Evolutionary conservation across 2,113 vertebrate species (phyloP).

Genomic region (Phalacrocorax brasilianus): DNA sequence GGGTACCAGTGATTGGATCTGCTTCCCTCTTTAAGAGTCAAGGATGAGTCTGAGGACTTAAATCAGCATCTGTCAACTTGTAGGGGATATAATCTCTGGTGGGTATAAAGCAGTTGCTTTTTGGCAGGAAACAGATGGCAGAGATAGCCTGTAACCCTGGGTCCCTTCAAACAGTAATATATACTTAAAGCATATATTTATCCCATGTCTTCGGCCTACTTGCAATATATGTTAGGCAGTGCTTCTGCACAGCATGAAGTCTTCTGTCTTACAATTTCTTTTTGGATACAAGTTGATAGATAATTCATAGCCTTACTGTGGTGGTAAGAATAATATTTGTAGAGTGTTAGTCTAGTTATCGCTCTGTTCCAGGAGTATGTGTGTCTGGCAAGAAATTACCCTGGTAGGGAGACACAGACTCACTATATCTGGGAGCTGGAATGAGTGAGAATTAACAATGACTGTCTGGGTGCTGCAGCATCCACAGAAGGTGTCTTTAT

Average conservation of each 20-base stretch:
- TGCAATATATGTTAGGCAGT: background rate
- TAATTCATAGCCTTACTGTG: background rate
- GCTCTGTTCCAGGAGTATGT: background rate
- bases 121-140: slow-evolving; percentile 39
- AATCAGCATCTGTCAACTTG: slow-evolving; percentile 20
- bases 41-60: slow-evolving; percentile 1
- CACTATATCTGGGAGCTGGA: background rate
- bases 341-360: background rate
- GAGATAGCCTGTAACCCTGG: background rate
- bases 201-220: background rate
- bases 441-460: background rate
- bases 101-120: slow-evolving; percentile 1
- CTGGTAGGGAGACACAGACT: background rate
- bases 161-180: background rate
- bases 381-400: background rate
- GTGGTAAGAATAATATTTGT: background rate
- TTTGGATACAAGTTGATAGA: background rate
- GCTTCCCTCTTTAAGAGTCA: background rate
- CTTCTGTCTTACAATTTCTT: background rate
- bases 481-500: background rate
- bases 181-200: background rate
- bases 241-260: background rate
- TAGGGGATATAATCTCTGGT: background rate
- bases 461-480: background rate
- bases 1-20: background rate